Percentiles rank a stretch among this genome's conserved stretches.
phyloP scores from a whole-genome alignment of 2,888 invertebrate genomes.

The Diogma glabrata region DNA sequence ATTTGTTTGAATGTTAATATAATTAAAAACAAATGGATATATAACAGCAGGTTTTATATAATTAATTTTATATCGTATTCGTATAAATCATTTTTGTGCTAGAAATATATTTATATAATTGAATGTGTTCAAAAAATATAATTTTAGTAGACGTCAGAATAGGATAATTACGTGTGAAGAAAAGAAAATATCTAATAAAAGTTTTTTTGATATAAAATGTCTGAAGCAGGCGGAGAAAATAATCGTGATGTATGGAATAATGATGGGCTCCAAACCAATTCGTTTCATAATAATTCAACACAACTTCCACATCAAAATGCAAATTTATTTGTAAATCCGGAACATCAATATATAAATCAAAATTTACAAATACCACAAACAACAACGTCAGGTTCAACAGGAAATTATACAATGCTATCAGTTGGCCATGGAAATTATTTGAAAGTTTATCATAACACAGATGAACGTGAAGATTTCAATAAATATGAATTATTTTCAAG shows the following conservation, averaged over 20 bases:
- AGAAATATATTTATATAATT: not conserved
- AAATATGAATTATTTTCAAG: slow-evolving; percentile 35
- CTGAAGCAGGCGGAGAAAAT: not conserved
- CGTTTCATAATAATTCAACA: slow-evolving; percentile 7
- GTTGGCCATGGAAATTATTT: slow-evolving; percentile 35
- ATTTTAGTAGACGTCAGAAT: not conserved
- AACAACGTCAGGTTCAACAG: slow-evolving; percentile 19
- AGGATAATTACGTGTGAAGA: slow-evolving; percentile 7
- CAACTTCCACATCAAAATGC: not conserved
- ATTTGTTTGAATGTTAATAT: not conserved
- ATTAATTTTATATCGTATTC: not conserved
- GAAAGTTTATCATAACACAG: slow-evolving; percentile 31
- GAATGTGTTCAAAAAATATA: too few relatives aligned
- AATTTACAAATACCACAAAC: not conserved
- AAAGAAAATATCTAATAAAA: not conserved
- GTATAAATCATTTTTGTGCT: not conserved
- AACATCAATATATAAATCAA: slow-evolving; percentile 1
- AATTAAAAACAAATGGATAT: not conserved
- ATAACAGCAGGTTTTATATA: too few relatives aligned
- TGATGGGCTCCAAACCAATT: too few relatives aligned
- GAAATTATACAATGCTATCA: slow-evolving; percentile 33
- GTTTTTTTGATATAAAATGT: not conserved
- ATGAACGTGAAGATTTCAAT: slow-evolving; percentile 27
- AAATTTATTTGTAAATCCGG: slow-evolving; percentile 1
- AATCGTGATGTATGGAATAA: slow-evolving; percentile 6